Base-by-base conservation (phyloP, 2,888 invertebrate genomes). In the Epirrhoe tristata region DNA sequence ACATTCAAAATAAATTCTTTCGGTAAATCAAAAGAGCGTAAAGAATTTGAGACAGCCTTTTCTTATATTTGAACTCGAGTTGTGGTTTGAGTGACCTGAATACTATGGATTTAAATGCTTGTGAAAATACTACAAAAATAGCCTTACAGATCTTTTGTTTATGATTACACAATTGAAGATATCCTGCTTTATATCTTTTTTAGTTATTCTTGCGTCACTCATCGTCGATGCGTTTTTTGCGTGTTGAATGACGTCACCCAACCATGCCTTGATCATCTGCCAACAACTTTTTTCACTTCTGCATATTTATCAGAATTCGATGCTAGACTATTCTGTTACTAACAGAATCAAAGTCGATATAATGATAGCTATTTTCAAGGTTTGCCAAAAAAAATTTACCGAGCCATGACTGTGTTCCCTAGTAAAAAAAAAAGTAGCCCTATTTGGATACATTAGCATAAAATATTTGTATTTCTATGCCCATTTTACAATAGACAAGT, bases 1-100 rank as follows among this genome's bases (percentile, higher is more conserved):
- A n/a, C 67, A 58, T 46, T 58, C 10, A 50, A 51, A 53, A 58
- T 43, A 43, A 62, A 58, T 55, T 32, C 55, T 39, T 50, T 54
- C 36, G 34, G 43, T 53, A 31, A 56, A 56, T 58, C 24, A 14
- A 55, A 55, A 59, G n/a, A n/a, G 46, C 50, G 24, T 31, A 6
- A 31, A 24, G 55, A 51, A 61, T 52, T 46, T 14, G 55, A 59
- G 50, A 52, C 58, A 32, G 24, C 8, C 12, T 58, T 58, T 58
- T 58, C 24, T 31, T 34, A 16, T 66, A 52, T 56, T 56, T 67
- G 50, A 24, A 24, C 55, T 67, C 24, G 39, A 17, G 58, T n/a
- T n/a, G n/a, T n/a, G n/a, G n/a, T n/a, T n/a, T n/a, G n/a, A n/a
- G 17, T 63, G 63, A 63, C 67, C 63, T 60, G 16, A 67, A 67